Percentiles rank a stretch among this genome's conserved stretches.
Conservation (phyloP, 2,888 invertebrate genomes). For the Arenicola marina region DNA sequence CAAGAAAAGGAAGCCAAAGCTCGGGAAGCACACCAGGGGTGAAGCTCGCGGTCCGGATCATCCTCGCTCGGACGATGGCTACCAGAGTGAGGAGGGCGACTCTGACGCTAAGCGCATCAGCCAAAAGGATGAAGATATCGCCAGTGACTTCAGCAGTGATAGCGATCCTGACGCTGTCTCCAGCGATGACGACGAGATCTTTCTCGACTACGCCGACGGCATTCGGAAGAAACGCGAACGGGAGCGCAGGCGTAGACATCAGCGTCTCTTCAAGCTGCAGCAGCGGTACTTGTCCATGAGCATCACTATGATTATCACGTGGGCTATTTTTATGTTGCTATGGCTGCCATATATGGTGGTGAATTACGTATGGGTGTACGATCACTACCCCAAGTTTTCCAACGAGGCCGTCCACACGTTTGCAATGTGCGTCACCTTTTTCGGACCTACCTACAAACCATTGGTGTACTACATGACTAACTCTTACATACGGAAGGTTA, state of each 20-base stretch:
- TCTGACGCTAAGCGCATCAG: neutral
- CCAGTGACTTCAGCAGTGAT: no score
- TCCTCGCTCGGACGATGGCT: neutral
- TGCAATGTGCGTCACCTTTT: neutral
- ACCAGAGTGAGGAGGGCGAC: neutral
- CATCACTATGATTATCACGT: slow-evolving; percentile 11
- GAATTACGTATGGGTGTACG: slow-evolving; percentile 30
- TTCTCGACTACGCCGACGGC: neutral
- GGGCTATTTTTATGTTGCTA: slow-evolving; percentile 27
- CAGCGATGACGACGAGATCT: slow-evolving; percentile 16
- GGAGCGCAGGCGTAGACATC: neutral
- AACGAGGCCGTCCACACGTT: neutral
- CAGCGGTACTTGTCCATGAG: slow-evolving; percentile 32
- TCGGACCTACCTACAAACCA: slow-evolving; percentile 1
- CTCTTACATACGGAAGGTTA: no score
- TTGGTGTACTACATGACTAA: no score
- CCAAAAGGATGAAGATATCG: no score
- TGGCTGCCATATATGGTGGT: slow-evolving; percentile 41
- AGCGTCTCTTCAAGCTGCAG: neutral
- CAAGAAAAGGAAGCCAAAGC: slow-evolving; percentile 12
- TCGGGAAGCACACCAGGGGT: neutral
- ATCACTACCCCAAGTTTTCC: neutral
- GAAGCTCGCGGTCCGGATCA: neutral
- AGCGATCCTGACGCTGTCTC: slow-evolving; percentile 30
- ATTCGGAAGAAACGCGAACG: neutral